phyloP scores from a whole-genome alignment of 2,888 invertebrate species.

The Crematogaster levior region DNA sequence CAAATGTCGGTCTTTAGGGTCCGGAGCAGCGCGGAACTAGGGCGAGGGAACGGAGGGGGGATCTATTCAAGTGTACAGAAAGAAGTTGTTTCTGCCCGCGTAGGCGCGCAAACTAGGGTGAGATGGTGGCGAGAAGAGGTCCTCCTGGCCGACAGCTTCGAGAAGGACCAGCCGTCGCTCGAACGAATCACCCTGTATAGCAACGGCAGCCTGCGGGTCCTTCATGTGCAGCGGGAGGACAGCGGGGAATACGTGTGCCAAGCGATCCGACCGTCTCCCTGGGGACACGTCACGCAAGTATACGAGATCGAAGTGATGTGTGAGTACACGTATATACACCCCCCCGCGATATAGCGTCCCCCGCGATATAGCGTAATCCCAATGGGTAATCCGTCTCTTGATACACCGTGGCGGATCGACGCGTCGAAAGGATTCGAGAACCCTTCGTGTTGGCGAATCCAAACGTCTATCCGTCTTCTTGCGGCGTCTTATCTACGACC shows the following conservation, averaged over 20 bases:
- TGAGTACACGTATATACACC: slow-evolving; percentile 85
- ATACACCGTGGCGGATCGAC: neutral
- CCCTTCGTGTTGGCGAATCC: neutral
- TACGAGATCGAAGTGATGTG: slow-evolving; percentile 93
- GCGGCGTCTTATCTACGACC: neutral
- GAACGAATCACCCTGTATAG: slow-evolving; percentile 87
- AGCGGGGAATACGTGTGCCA: slow-evolving; percentile 91
- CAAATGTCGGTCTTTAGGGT: slow-evolving; percentile 15
- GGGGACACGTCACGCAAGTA: slow-evolving; percentile 90
- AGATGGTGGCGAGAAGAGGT: slow-evolving; percentile 82
- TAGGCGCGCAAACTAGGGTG: slow-evolving; percentile 74
- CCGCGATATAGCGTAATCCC: slow-evolving; percentile 9
- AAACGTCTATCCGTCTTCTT: slow-evolving; percentile 20
- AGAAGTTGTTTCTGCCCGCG: slow-evolving; percentile 19
- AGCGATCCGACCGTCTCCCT: slow-evolving; percentile 89
- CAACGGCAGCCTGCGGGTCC: slow-evolving; percentile 91
- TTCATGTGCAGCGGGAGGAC: slow-evolving; percentile 87
- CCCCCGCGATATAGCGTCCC: slow-evolving; percentile 7
- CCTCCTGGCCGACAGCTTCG: slow-evolving; percentile 89
- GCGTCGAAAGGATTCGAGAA: slow-evolving; percentile 5
- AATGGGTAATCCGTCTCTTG: slow-evolving; percentile 5
- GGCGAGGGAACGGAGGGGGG: too few species aligned
- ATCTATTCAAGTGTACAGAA: neutral
- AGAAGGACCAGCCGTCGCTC: slow-evolving; percentile 86
- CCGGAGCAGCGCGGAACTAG: neutral